A percentile compares a stretch with the other conserved stretches of the same genome.
These are phyloP conservation scores for Dendrocincla fuliginosa DNA, from an alignment of 2,797 vertebrate genomes.

Conservation along the genomic window DNA sequence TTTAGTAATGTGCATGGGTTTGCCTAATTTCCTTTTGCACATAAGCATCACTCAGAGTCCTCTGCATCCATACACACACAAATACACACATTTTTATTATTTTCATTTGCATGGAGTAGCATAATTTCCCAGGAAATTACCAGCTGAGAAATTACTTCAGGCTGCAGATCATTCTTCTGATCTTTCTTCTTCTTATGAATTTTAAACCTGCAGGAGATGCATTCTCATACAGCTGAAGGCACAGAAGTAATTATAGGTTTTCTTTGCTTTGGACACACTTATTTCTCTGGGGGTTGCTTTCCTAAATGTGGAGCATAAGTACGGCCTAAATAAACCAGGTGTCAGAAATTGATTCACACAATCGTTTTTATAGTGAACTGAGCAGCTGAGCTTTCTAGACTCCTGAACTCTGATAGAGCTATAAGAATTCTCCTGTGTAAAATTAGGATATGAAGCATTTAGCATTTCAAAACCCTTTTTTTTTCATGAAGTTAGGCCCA, in stretches of 20 bases:
- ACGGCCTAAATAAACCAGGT: neutral
- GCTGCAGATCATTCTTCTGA: constrained; percentile 31
- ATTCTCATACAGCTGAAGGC: constrained; percentile 32
- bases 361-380: neutral
- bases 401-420: constrained; percentile 16
- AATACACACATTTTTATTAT: neutral
- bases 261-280: constrained; percentile 39
- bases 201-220: constrained; percentile 49
- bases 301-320: neutral
- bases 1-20: neutral
- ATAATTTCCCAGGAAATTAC: constrained; percentile 35
- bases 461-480: neutral
- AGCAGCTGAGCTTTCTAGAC: neutral
- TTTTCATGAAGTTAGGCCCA: neutral
- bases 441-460: neutral
- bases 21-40: neutral
- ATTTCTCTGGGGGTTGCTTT: constrained; percentile 31
- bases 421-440: constrained; percentile 30
- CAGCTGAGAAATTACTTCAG: constrained; percentile 34
- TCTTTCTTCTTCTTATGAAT: constrained; percentile 42
- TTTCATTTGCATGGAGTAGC: neutral
- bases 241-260: constrained; percentile 45
- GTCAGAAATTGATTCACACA: neutral
- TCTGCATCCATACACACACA: neutral
- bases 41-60: neutral